Percentiles rank a stretch among this genome's conserved stretches.
Conservation (phyloP, 1,140 invertebrate species). For the Ridgeia piscesae region DNA sequence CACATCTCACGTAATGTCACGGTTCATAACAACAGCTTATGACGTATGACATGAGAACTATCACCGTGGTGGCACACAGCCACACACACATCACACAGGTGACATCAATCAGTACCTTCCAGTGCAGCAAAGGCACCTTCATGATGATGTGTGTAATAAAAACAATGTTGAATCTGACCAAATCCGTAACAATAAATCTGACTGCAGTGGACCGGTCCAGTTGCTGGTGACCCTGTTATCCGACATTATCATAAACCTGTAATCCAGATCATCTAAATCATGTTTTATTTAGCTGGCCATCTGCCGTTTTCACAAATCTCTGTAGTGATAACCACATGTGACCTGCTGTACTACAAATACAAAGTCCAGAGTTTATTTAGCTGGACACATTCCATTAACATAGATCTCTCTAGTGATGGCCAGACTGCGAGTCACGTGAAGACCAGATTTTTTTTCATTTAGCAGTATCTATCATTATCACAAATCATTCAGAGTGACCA, state of each 20-base stretch:
- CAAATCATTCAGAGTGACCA: neutral
- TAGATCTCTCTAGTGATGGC: no score
- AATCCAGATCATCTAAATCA: no score
- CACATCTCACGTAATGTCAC: neutral
- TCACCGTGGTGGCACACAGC: neutral
- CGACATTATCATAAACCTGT: neutral
- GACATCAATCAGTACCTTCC: neutral
- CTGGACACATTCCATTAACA: no score
- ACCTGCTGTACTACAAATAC: no score
- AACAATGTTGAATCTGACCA: neutral
- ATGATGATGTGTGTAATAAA: neutral
- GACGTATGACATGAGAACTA: neutral
- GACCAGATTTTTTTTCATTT: no score
- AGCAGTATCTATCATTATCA: neutral
- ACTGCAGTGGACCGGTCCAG: neutral
- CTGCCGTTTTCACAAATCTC: no score
- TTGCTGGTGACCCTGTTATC: neutral
- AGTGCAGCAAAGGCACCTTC: neutral
- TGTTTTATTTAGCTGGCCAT: no score
- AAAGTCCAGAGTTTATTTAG: no score
- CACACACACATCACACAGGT: neutral
- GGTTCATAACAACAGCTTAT: neutral
- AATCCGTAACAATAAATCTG: neutral
- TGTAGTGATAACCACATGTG: no score
- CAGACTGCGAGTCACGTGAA: no score